phyloP scores from a whole-genome alignment of 1,140 invertebrate genomes.

The Cephus cinctus region DNA sequence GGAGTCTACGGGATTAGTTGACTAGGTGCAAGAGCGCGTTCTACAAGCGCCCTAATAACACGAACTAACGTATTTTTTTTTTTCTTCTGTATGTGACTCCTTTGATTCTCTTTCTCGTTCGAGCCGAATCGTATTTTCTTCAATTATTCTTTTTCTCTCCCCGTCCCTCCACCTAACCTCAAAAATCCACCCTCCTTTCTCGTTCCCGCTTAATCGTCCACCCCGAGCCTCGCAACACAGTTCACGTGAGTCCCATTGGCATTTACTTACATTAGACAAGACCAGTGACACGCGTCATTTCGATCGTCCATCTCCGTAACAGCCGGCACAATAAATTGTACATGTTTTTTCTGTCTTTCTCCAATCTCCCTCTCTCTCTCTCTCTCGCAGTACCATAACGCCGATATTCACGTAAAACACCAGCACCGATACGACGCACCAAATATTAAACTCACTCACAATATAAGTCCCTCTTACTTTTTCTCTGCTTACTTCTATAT shows the following conservation, averaged over 20 bases:
- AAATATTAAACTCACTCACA: not conserved
- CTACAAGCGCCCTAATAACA: constrained; percentile 43
- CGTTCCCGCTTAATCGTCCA: too few relatives aligned
- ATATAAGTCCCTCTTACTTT: constrained; percentile 1
- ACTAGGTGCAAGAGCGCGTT: constrained; percentile 46
- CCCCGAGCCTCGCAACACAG: constrained; percentile 37
- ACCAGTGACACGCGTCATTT: too few relatives aligned
- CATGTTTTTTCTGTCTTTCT: too few relatives aligned
- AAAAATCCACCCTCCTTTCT: constrained; percentile 10
- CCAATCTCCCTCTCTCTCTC: not conserved
- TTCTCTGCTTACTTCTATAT: constrained; percentile 18
- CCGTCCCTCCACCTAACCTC: constrained; percentile 10
- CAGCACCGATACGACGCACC: constrained; percentile 6
- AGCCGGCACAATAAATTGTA: too few relatives aligned
- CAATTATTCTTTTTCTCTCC: constrained; percentile 3
- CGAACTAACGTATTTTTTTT: constrained; percentile 27
- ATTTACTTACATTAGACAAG: constrained; percentile 6
- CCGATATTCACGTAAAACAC: not conserved
- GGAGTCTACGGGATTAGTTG: constrained; percentile 40
- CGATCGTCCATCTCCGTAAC: too few relatives aligned
- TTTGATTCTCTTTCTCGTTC: constrained; percentile 18
- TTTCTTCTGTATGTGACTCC: constrained; percentile 21
- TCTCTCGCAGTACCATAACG: not conserved
- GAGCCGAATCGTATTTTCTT: constrained; percentile 1
- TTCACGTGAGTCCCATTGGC: constrained; percentile 27